These are phyloP conservation scores for Cotesia typhae DNA, from an alignment of 1,140 invertebrate genomes.

Conservation along the genomic window DNA sequence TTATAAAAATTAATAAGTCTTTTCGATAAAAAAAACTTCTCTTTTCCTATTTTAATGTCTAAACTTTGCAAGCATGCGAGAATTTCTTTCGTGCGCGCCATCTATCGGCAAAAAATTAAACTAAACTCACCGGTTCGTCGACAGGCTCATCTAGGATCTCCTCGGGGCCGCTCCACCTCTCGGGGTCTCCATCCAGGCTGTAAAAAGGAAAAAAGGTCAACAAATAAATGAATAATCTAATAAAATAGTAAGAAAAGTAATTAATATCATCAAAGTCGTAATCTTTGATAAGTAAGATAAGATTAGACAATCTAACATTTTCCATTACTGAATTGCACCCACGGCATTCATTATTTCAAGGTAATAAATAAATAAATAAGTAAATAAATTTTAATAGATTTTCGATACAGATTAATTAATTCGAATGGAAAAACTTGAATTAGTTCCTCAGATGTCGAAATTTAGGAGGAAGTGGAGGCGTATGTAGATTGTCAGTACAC, in stretches of 20 bases:
- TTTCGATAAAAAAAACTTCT: too few species aligned
- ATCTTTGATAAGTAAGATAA: not conserved
- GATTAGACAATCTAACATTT: conserved; percentile 9
- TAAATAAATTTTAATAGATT: too few species aligned
- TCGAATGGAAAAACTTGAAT: too few species aligned
- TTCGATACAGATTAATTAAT: too few species aligned
- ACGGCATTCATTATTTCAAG: not conserved
- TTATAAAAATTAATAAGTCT: too few species aligned
- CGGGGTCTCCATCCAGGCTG: not conserved
- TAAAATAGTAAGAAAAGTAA: conserved; percentile 7
- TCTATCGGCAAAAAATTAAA: not conserved
- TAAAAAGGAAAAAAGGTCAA: not conserved
- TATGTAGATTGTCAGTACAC: too few species aligned
- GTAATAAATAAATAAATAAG: too few species aligned
- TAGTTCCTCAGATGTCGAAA: too few species aligned
- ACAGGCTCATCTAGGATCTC: conserved; percentile 57
- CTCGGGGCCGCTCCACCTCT: conserved; percentile 14
- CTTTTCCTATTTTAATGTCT: too few species aligned
- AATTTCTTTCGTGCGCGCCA: too few species aligned
- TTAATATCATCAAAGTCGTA: not conserved
- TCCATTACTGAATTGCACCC: conserved; percentile 2
- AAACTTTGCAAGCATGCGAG: too few species aligned
- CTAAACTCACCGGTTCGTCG: conserved; percentile 54
- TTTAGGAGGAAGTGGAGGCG: too few species aligned
- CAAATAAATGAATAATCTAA: not conserved